Percentiles rank a stretch among this genome's conserved stretches.
Evolutionary conservation across 2,888 invertebrate genomes (phyloP).

Genomic region (Spisula subtruncata): DNA sequence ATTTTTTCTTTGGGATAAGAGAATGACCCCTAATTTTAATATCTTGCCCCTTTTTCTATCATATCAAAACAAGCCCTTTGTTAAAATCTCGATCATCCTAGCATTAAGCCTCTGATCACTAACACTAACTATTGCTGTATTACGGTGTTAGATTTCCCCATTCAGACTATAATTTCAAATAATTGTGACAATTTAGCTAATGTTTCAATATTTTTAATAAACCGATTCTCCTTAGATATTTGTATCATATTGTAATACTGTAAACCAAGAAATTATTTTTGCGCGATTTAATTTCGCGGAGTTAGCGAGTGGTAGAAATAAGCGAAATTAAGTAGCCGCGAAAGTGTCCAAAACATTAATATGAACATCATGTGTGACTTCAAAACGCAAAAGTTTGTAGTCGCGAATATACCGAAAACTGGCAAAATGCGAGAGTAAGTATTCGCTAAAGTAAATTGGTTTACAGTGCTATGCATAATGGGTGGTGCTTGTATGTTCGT

Average conservation of each 20-base stretch:
- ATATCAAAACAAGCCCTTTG: not conserved
- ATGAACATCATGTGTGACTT: too few species aligned
- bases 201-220: slow-evolving; percentile 16
- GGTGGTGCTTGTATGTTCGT: not conserved
- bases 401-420: too few species aligned
- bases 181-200: slow-evolving; percentile 14
- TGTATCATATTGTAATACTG: slow-evolving; percentile 6
- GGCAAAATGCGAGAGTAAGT: too few species aligned
- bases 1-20: too few species aligned
- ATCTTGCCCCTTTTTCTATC: not conserved
- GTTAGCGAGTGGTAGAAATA: too few species aligned
- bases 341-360: too few species aligned
- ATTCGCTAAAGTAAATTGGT: too few species aligned
- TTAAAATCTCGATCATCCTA: not conserved
- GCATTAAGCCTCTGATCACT: not conserved
- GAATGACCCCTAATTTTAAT: not conserved
- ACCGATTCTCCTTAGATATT: slow-evolving; percentile 2
- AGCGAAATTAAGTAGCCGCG: too few species aligned
- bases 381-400: too few species aligned
- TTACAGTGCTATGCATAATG: too few species aligned
- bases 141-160: not conserved
- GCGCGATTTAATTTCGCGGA: too few species aligned
- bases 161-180: not conserved
- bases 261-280: too few species aligned
- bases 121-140: not conserved